Conservation (phyloP, 2,113 vertebrate genomes). For the Lipotes vexillifer region DNA sequence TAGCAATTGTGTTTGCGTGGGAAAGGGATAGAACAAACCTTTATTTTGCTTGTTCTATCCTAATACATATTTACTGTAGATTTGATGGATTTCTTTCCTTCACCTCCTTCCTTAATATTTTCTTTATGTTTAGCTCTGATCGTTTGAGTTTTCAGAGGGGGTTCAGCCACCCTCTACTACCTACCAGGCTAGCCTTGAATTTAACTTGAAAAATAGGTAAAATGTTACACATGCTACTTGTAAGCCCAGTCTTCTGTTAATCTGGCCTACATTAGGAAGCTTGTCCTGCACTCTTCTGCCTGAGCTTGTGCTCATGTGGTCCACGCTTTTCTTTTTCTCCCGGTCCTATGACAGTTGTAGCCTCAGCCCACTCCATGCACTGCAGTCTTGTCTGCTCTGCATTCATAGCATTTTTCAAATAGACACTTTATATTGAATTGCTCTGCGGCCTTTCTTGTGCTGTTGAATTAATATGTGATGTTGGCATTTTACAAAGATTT, state of each 20-base stretch:
- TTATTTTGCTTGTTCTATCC: neutral
- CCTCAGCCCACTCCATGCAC: no score
- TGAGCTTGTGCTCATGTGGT: neutral
- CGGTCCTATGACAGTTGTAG: neutral
- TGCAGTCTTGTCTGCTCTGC: neutral
- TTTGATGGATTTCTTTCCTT: neutral
- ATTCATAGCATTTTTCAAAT: neutral
- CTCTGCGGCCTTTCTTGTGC: neutral
- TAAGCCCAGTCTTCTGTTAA: neutral
- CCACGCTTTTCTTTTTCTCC: neutral
- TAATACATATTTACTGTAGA: neutral
- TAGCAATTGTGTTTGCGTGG: neutral
- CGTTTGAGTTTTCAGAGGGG: neutral
- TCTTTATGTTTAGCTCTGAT: neutral
- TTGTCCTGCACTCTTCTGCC: neutral
- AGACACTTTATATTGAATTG: neutral
- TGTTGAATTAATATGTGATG: neutral
- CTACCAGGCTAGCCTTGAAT: neutral
- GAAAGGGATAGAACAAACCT: accelerated
- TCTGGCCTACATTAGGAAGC: neutral
- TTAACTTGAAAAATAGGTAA: neutral
- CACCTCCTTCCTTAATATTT: neutral
- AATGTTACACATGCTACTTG: neutral
- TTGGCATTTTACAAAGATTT: neutral
- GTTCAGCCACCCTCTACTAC: neutral